Base-by-base conservation (phyloP, 2,888 invertebrate species). In the Cantharis flavilabris region DNA sequence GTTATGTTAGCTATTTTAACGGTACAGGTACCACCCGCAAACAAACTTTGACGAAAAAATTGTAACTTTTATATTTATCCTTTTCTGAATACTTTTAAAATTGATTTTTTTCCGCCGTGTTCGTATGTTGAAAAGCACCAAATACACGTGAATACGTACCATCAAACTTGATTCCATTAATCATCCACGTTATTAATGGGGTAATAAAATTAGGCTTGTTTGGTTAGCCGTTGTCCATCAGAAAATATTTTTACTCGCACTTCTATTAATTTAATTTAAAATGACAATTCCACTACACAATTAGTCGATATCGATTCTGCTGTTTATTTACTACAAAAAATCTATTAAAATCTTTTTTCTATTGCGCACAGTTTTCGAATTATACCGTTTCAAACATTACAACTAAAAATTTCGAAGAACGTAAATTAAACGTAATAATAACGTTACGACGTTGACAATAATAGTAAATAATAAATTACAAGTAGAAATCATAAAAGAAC, bases 1-100 rank as follows among this genome's bases (percentile, higher is more conserved):
- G 70, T 70, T 69, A 33, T 62, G 23, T 71, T 71, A 23, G 71
- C 30, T 71, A 71, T 71, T 71, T 71, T 64, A 71, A 72, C 72
- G 67, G 72, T 18, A 49, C 18, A 49, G 30, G 67, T 72, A 18
- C 72, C 72, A 67, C 72, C 72, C 72, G 65, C 72, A 72, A 71
- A 67, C 30, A 49, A 11, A 14, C 16, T 63, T 49, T n/a, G 7
- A n/a, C 7, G 9, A 49, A 49, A 49, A 49, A 49, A 49, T 49
- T n/a, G 49, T n/a, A 49, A 49, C 49, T 49, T 49, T 49, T 2
- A 49, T 49, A 49, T 49, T 49, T 49, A 49, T 49, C 49, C n/a
- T 49, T 49, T n/a, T 49, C 49, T 49, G 49, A n/a, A 49, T 49
- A 49, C 49, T 49, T 33, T 49, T 1, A 49, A 49, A 49, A 49